Evolutionary conservation across 2,797 vertebrate species (phyloP), one percentile per base, ranked within the genome.

Genomic region (Apogon hyalosoma): DNA sequence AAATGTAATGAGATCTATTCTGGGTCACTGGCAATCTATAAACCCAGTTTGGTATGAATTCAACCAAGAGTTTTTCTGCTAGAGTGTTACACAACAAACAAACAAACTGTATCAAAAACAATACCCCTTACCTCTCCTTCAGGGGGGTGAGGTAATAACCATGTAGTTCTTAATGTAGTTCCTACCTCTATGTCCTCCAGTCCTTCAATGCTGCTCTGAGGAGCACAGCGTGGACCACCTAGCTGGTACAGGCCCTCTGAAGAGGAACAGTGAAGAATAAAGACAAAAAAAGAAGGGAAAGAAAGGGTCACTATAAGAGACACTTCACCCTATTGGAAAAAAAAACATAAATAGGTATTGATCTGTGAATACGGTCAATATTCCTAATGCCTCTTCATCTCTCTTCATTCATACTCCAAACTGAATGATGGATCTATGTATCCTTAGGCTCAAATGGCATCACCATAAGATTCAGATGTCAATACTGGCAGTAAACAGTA

Each of bases 141-240:
- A 4, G 21, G 21, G 2, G 21, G 2, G 21, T 24, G 21, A 15
- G 60, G 11, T 41, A 65, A 69, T 50, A 62, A 58, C 6, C 6
- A 11, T 1, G 18, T 42, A 10, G 36, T 38, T 56, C 0, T 0
- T 52, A 46, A 63, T 43, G 36, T 28, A 28, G 24, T 42, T 57
- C 77, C 24, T 89, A 99, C 98, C 96, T 98, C 96, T n/a, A 48
- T 88, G 65, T 96, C 96, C 48, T 98, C 97, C 0, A 95, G 94
- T 41, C 95, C 95, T 82, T 99, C 98, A 14, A 96, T 92, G 92
- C 96, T 98, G 88, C 95, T 94, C 87, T 97, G 97, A 10, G 95
- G 92, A 1, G 93, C 91, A 69, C 95, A 95, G 67, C 76, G 94
- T 50, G 93, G 92, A 70, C 95, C 94, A 16, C 94, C 94, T 84